These are phyloP conservation scores for Nemapogon koenigi DNA, from an alignment of 2,888 invertebrate species.

Conservation along the genomic window DNA sequence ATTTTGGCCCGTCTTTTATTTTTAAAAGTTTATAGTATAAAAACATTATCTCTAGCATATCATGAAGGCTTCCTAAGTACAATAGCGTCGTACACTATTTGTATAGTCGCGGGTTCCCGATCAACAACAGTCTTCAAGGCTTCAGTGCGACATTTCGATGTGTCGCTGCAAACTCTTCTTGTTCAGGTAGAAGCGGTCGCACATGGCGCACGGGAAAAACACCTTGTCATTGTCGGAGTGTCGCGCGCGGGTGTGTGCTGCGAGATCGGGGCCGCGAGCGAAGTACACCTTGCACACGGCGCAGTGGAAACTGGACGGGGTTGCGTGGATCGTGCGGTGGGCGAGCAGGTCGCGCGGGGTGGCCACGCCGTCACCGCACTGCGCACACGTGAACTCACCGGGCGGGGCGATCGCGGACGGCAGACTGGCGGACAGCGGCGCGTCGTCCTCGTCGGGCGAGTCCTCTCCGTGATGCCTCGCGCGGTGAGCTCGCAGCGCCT, in stretches of 20 bases:
- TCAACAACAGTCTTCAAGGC: neutral
- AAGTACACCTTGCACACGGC: conserved; percentile 66
- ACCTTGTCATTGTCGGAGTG: conserved; percentile 59
- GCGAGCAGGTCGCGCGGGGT: conserved; percentile 60
- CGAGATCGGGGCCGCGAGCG: conserved; percentile 46
- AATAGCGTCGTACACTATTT: neutral
- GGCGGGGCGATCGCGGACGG: conserved; percentile 33
- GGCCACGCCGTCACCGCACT: conserved; percentile 63
- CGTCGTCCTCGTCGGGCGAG: conserved; percentile 47
- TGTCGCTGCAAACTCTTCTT: conserved; percentile 61
- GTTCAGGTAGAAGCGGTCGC: conserved; percentile 63
- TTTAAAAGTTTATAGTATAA: neutral
- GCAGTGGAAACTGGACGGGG: conserved; percentile 60
- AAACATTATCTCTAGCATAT: neutral
- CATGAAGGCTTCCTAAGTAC: neutral
- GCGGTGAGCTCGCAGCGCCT: conserved; percentile 63
- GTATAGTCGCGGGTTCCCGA: neutral
- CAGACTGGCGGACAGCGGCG: no score
- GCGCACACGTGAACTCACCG: conserved; percentile 58
- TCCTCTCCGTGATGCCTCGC: conserved; percentile 64
- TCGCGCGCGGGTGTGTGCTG: conserved; percentile 54
- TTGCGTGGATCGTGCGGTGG: conserved; percentile 61
- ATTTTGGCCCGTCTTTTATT: conserved; percentile 44
- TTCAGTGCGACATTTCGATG: conserved; percentile 61
- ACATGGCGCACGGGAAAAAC: conserved; percentile 66